These are phyloP conservation scores for Pristionchus pacificus DNA, from an alignment of 1,140 invertebrate genomes.

Conservation along the genomic window DNA sequence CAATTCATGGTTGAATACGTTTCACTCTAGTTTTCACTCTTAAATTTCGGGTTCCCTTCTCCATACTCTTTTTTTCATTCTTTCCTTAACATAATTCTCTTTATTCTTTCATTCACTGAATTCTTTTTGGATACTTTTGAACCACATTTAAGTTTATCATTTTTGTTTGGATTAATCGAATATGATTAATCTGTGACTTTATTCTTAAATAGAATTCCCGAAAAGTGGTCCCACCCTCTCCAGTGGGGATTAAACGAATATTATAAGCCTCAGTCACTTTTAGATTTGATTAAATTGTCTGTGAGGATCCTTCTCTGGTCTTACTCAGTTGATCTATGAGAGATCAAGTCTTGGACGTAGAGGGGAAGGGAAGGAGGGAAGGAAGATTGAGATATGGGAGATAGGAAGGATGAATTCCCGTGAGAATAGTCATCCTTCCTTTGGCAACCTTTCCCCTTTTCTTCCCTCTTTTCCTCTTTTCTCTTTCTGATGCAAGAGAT, in stretches of 20 bases:
- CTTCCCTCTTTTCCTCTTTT: not conserved
- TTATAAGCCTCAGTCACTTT: not conserved
- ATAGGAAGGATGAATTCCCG: too few relatives aligned
- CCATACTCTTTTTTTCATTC: not conserved
- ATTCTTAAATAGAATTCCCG: not conserved
- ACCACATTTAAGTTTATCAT: not conserved
- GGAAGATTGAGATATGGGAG: too few relatives aligned
- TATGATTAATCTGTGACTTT: not conserved
- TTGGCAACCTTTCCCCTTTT: not conserved
- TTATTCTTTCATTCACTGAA: not conserved
- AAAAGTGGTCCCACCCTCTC: not conserved
- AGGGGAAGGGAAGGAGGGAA: not conserved
- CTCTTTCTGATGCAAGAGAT: not conserved
- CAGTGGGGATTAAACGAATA: not conserved
- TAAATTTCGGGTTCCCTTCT: constrained; percentile 1
- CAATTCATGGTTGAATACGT: too few relatives aligned
- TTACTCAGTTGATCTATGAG: constrained; percentile 3
- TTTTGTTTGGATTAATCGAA: not conserved
- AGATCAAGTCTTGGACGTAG: constrained; percentile 7
- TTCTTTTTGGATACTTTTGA: not conserved
- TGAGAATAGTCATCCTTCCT: constrained; percentile 1
- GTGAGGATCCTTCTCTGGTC: not conserved
- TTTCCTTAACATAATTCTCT: constrained; percentile 3
- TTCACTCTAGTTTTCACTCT: constrained; percentile 14
- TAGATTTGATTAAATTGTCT: not conserved